Base-by-base conservation (phyloP, 2,888 invertebrate genomes). In the Dioctria rufipes region DNA sequence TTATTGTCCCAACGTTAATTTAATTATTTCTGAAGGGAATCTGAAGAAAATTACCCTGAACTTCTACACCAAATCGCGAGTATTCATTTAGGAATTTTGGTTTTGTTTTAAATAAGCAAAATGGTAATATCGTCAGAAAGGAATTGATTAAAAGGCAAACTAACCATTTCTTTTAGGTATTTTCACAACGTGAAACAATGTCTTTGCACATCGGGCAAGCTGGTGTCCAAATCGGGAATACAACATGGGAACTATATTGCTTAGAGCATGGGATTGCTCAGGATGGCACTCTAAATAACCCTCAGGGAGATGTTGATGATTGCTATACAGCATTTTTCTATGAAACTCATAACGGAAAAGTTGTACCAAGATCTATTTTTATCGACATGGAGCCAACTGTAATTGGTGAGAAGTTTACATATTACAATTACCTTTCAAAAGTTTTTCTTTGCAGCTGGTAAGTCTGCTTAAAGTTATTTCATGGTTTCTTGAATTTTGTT, bases 341-440 rank as follows among this genome's bases (percentile, higher is more conserved):
- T 9, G 96, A 96, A 88, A 95, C 95, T 4, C 94, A 92, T 84
- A 87, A 93, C 82, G 96, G 96, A 46, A 96, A 96, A 89, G 95
- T 96, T 91, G 96, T 96, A 67, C 96, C 96, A 2, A 90, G 96
- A 83, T 94, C 94, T 2, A 92, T 96, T 58, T 95, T 96, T 92
- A 94, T 97, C 78, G 97, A 97, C 86, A 90, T 96, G 83, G 97
- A 97, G 88, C 95, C 96, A 61, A 96, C 96, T 71, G 97, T 97
- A 66, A 94, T 97, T 71, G 95, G 95, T 92, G 85, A 37, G 8
- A 39, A 1, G n/a, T 54, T 39, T 39, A 5, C 25, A 8, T 25
- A 4, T 67, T 25, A 25, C 25, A 25, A 25, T 25, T 25, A 25
- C 25, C 1, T 25, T 25, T 25, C 25, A 25, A 25, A 25, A 25